Conservation (phyloP, 2,888 invertebrate genomes). For the Eumerus sabulonum region DNA sequence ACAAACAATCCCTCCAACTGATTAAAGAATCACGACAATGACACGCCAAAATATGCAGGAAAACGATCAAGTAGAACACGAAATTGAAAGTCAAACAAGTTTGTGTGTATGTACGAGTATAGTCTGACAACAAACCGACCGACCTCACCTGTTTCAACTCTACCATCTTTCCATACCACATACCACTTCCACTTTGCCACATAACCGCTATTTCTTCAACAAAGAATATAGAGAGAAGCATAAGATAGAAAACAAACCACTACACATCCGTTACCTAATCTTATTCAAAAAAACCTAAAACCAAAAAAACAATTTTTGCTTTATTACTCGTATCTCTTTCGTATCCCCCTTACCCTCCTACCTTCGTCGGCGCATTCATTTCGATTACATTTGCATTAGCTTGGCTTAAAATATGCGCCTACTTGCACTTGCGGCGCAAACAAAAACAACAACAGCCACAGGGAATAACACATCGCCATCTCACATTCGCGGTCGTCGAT, state of each 20-base stretch:
- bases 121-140: neutral
- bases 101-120: no score
- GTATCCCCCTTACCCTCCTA: neutral
- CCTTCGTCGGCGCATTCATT: neutral
- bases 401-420: conserved; percentile 37
- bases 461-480: conserved; percentile 8
- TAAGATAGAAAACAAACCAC: conserved; percentile 13
- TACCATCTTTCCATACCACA: neutral
- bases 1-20: no score
- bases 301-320: no score
- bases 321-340: neutral
- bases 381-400: conserved; percentile 54
- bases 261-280: conserved; percentile 55
- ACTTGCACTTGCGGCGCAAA: conserved; percentile 51
- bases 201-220: neutral
- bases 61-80: conserved; percentile 25
- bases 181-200: neutral
- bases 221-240: conserved; percentile 14
- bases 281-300: conserved; percentile 47
- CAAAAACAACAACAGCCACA: conserved; percentile 3
- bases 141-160: conserved; percentile 2
- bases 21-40: neutral
- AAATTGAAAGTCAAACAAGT: conserved; percentile 45
- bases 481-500: conserved; percentile 5
- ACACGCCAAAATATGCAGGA: neutral